A percentile compares a stretch with the other conserved stretches of the same genome.
Conservation (phyloP, 2,888 invertebrate species). For the Auanema sp. region DNA sequence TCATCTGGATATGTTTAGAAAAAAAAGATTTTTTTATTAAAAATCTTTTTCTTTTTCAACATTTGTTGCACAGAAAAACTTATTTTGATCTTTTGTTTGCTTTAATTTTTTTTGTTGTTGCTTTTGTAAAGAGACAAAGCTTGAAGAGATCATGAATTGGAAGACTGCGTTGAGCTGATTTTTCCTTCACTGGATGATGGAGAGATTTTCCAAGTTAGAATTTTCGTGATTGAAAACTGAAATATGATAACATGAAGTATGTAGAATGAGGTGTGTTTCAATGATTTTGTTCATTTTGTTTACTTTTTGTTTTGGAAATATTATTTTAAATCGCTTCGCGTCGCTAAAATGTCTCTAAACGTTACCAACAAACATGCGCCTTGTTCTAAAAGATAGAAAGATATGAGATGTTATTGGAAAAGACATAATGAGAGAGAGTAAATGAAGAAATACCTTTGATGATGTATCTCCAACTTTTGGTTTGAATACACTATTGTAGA, state of each 20-base stretch:
- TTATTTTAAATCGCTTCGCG: background rate
- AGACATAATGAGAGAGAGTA: too few species aligned
- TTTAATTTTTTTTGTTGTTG: too few species aligned
- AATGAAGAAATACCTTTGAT: too few species aligned
- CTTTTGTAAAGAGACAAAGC: too few species aligned
- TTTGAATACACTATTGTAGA: conserved; percentile 26
- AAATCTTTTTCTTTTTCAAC: too few species aligned
- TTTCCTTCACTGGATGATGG: conserved; percentile 37
- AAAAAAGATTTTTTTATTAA: too few species aligned
- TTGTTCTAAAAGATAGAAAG: background rate
- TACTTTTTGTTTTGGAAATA: background rate
- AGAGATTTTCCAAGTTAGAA: conserved; percentile 40
- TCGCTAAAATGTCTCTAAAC: conserved; percentile 4
- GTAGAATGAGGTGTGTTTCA: conserved; percentile 11
- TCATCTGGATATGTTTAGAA: too few species aligned
- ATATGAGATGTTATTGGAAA: too few species aligned
- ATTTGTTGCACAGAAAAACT: too few species aligned
- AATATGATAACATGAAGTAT: conserved; percentile 19
- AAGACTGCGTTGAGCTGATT: conserved; percentile 15
- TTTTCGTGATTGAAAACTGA: conserved; percentile 35
- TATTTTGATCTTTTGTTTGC: too few species aligned
- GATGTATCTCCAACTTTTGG: background rate
- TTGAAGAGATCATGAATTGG: background rate
- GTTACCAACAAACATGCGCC: background rate
- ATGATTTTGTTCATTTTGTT: background rate